A percentile compares a stretch with the other conserved stretches of the same genome.
Evolutionary conservation across 2,113 vertebrate genomes (phyloP).

Genomic region (Numenius arquata): DNA sequence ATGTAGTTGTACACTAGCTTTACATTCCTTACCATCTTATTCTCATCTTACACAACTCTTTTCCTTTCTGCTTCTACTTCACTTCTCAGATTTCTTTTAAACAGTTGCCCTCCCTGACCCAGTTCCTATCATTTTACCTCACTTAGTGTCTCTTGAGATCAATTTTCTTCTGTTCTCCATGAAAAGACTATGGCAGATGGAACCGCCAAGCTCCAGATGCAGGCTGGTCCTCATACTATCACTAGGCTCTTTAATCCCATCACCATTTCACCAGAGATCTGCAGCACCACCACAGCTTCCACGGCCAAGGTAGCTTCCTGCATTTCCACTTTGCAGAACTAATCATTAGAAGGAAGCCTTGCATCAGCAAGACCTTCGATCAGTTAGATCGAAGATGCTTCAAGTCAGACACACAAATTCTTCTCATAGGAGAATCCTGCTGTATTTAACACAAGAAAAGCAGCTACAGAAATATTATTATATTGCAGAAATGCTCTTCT

Average conservation of each 20-base stretch:
- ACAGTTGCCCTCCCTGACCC: neutral
- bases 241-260: neutral
- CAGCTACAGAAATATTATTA: neutral
- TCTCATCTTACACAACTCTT: neutral
- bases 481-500: neutral
- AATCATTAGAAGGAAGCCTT: neutral
- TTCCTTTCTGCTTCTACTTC: neutral
- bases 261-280: neutral
- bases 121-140: neutral
- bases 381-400: neutral
- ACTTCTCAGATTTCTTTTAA: neutral
- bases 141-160: neutral
- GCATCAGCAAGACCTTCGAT: too few relatives aligned
- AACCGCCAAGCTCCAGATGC: neutral
- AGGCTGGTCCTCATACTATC: neutral
- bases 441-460: neutral
- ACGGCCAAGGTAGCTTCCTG: neutral
- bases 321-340: neutral
- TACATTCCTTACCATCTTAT: neutral
- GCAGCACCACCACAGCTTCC: neutral
- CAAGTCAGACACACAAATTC: neutral
- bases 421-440: neutral
- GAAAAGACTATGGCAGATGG: neutral
- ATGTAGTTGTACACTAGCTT: neutral
- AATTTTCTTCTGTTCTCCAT: neutral